Conservation (phyloP, 2,797 vertebrate genomes). For the Betta splendens region DNA sequence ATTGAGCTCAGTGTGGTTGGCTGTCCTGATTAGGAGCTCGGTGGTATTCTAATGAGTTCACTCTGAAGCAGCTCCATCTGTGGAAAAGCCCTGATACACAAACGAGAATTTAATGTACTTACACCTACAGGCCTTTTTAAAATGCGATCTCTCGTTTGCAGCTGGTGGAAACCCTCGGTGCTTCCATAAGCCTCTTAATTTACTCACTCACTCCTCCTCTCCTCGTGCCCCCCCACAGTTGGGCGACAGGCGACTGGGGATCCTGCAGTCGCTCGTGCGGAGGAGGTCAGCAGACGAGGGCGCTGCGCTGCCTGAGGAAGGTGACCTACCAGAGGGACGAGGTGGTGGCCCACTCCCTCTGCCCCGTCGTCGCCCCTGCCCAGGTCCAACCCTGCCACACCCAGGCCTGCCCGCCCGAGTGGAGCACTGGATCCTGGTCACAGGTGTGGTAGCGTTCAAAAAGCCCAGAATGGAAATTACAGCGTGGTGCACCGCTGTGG, state of each 20-base stretch:
- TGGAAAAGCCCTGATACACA: neutral
- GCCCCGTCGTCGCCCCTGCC: conserved; percentile 86
- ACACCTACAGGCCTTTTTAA: neutral
- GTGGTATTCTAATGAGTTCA: conserved; percentile 32
- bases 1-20: conserved; percentile 37
- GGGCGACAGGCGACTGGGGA: conserved; percentile 89
- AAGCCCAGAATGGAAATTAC: neutral
- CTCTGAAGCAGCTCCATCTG: conserved; percentile 5
- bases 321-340: conserved; percentile 90
- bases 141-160: neutral
- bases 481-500: neutral
- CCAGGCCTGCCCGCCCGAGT: conserved; percentile 89
- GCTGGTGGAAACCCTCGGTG: neutral
- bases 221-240: conserved; percentile 81
- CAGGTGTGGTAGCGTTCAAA: conserved; percentile 78
- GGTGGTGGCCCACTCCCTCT: conserved; percentile 84
- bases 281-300: conserved; percentile 89
- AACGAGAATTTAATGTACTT: neutral
- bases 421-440: conserved; percentile 90
- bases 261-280: conserved; percentile 89
- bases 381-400: conserved; percentile 88
- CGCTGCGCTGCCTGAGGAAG: conserved; percentile 88
- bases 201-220: neutral
- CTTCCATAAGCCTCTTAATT: neutral
- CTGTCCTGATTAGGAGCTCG: conserved; percentile 39